A percentile compares a stretch with the other conserved stretches of the same genome.
These are phyloP conservation scores for Ectemnius continuus DNA, from an alignment of 2,888 invertebrate species.

Conservation along the genomic window DNA sequence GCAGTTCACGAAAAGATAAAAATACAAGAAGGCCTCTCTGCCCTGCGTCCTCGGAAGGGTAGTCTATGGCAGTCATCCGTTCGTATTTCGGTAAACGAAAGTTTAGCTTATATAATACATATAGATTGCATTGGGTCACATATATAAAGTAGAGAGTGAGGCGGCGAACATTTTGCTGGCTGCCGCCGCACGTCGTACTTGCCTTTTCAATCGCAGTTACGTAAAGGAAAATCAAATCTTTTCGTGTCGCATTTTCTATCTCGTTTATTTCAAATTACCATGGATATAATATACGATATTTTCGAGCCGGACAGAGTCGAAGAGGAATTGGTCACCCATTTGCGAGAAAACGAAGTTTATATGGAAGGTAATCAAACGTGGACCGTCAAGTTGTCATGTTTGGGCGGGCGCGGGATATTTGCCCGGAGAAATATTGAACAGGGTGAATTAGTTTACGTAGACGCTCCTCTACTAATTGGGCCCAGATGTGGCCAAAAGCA, in stretches of 20 bases:
- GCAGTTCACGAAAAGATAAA: no score
- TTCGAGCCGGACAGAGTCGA: constrained; percentile 55
- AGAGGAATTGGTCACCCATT: constrained; percentile 56
- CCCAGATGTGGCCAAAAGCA: constrained; percentile 81
- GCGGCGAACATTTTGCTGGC: no score
- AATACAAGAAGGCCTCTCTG: no score
- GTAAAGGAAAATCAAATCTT: no score
- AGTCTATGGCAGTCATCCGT: no score
- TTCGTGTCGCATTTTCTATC: background rate
- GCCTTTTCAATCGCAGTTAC: no score
- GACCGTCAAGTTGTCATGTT: constrained; percentile 81
- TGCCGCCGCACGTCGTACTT: no score
- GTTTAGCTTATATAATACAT: no score
- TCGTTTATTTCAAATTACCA: background rate
- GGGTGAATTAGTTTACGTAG: constrained; percentile 86
- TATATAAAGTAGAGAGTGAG: no score
- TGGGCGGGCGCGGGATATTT: constrained; percentile 86
- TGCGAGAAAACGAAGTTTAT: constrained; percentile 54
- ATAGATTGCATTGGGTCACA: no score
- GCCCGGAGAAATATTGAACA: constrained; percentile 83
- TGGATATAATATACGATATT: constrained; percentile 14
- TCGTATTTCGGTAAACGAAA: no score
- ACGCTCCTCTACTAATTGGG: constrained; percentile 85
- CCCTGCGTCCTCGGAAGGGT: no score
- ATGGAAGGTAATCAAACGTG: constrained; percentile 74